phyloP scores from a whole-genome alignment of 2,888 invertebrate species.

The Hypsopygia costalis region DNA sequence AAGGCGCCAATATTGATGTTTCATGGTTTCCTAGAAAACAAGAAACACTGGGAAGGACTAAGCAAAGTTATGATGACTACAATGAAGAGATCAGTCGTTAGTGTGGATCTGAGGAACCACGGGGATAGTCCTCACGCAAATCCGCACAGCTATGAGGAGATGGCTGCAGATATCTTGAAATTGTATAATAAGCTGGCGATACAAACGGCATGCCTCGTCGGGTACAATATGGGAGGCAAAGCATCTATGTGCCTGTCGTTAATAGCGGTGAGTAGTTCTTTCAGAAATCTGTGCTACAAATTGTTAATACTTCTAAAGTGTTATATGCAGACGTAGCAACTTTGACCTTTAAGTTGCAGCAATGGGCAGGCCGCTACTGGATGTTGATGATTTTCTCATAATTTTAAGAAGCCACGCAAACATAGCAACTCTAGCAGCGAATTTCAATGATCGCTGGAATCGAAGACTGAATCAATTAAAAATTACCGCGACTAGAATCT shows the following conservation, averaged over 20 bases:
- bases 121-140: conserved; percentile 92
- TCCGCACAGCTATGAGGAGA: conserved; percentile 85
- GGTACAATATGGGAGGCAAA: conserved; percentile 96
- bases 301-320: no score
- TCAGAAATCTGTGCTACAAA: no score
- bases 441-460: no score
- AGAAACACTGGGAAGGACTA: conserved; percentile 92
- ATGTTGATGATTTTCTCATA: no score
- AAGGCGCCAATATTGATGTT: conserved; percentile 74
- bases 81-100: conserved; percentile 87
- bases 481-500: no score
- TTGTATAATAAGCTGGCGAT: conserved; percentile 82
- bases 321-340: no score
- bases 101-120: conserved; percentile 96
- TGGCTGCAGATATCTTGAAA: conserved; percentile 86
- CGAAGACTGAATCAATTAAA: no score
- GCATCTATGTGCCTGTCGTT: conserved; percentile 91
- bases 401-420: no score
- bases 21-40: conserved; percentile 93
- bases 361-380: no score
- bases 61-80: conserved; percentile 84
- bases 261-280: conserved; percentile 69
- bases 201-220: conserved; percentile 84
- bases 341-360: no score
- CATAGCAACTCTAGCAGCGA: no score